phyloP scores from a whole-genome alignment of 2,888 invertebrate genomes.

The Aphidoletes aphidimyza region DNA sequence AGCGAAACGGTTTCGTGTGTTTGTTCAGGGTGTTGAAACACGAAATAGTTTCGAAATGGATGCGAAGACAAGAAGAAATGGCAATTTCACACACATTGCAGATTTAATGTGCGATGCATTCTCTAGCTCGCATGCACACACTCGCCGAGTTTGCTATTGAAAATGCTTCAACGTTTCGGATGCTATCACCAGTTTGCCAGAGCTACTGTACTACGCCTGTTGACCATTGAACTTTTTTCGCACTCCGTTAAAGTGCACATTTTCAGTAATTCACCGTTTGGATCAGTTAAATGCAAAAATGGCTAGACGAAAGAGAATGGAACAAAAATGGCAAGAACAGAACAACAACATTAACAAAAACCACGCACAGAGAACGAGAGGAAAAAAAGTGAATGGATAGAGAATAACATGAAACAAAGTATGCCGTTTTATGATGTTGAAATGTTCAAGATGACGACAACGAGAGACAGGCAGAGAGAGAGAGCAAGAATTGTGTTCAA shows the following conservation, averaged over 20 bases:
- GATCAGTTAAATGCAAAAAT: conserved; percentile 34
- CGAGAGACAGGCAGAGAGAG: no score
- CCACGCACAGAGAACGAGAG: not conserved
- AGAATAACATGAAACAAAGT: conserved; percentile 19
- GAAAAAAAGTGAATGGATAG: not conserved
- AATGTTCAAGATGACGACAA: conserved; percentile 22
- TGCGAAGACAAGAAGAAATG: not conserved
- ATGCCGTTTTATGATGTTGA: conserved; percentile 9
- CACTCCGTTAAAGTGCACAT: not conserved
- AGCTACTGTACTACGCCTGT: not conserved
- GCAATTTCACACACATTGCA: conserved; percentile 51
- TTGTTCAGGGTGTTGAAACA: conserved; percentile 40
- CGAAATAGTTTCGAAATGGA: conserved; percentile 49
- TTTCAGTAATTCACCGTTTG: conserved; percentile 22
- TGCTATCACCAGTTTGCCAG: no score
- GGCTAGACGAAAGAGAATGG: not conserved
- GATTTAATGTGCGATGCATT: conserved; percentile 33
- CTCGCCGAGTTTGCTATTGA: no score
- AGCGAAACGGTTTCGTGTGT: conserved; percentile 11
- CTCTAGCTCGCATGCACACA: no score
- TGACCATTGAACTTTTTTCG: conserved; percentile 26
- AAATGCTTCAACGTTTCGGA: no score
- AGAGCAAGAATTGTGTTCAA: no score
- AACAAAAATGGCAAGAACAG: not conserved
- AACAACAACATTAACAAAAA: not conserved